Evolutionary conservation across 2,797 vertebrate genomes (phyloP).

Genomic region (Rhynchotus rufescens): DNA sequence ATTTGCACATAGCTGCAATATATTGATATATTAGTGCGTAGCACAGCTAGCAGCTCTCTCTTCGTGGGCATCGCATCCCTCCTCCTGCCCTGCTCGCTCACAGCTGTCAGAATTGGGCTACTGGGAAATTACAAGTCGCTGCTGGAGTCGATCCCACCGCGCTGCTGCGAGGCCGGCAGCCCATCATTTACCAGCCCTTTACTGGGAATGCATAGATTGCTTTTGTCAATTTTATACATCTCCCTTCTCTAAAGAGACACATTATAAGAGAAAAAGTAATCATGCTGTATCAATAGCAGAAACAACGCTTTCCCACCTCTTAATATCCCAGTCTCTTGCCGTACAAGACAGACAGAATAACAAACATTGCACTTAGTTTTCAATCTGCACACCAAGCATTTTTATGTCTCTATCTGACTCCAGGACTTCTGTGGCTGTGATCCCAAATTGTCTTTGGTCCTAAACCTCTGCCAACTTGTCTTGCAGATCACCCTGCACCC

Average conservation of each 20-base stretch:
- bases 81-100: background rate
- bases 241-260: background rate
- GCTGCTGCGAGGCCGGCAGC: background rate
- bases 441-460: conserved; percentile 44
- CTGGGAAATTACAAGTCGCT: background rate
- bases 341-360: conserved; percentile 55
- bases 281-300: conserved; percentile 17
- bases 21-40: conserved; percentile 49
- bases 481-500: background rate
- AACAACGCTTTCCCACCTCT: conserved; percentile 43
- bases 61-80: background rate
- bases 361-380: conserved; percentile 53
- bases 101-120: background rate
- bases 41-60: background rate
- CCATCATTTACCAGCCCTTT: conserved; percentile 43
- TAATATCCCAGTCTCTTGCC: conserved; percentile 47
- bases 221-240: conserved; percentile 13
- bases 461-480: conserved; percentile 33
- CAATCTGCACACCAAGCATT: conserved; percentile 8
- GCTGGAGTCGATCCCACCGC: background rate
- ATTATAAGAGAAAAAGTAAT: conserved; percentile 7
- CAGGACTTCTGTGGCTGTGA: background rate
- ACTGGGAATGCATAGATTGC: conserved; percentile 7
- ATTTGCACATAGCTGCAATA: background rate
- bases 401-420: conserved; percentile 19